Conservation (phyloP, 2,797 vertebrate genomes). For the Labeo calbasu region DNA sequence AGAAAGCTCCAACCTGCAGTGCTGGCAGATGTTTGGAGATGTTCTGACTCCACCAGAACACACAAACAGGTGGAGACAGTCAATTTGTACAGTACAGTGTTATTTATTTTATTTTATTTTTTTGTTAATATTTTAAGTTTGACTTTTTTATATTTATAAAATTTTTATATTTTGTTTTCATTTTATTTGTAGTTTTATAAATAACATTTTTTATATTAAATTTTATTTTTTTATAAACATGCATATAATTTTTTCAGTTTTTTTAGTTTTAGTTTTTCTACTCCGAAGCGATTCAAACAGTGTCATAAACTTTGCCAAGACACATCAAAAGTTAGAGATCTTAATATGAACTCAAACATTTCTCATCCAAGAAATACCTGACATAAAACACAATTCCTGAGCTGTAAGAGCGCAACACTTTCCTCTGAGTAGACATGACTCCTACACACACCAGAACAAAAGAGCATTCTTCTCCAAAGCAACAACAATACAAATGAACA, state of each 20-base stretch:
- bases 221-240: no score
- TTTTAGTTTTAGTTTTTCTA: no score
- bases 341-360: neutral
- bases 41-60: neutral
- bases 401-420: neutral
- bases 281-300: neutral
- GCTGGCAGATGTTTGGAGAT: neutral
- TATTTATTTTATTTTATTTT: neutral
- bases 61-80: neutral
- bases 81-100: neutral
- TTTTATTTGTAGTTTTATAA: neutral
- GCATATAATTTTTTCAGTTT: no score
- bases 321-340: neutral
- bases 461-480: neutral
- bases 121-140: neutral
- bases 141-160: no score
- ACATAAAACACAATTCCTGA: neutral
- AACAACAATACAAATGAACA: neutral
- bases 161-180: neutral
- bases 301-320: neutral
- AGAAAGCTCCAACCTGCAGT: constrained; percentile 3
- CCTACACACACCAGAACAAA: neutral
- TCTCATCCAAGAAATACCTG: neutral
- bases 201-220: neutral
- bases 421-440: neutral